Conservation (phyloP, 2,797 vertebrate genomes). For the Sebastes taczanowskii region DNA sequence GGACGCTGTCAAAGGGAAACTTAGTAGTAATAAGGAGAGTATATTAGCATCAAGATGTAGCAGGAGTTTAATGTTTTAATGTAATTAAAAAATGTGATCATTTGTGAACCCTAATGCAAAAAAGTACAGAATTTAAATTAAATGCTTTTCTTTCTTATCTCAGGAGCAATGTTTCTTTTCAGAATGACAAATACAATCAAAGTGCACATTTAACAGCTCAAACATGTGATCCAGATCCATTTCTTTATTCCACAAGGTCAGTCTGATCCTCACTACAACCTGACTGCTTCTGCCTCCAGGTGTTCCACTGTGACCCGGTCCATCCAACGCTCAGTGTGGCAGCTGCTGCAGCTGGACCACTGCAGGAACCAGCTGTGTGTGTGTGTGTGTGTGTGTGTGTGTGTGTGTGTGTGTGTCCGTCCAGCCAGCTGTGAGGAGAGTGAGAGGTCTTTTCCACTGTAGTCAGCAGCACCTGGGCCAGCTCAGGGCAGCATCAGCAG, state of each 20-base stretch:
- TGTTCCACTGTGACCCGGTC: slow-evolving; percentile 50
- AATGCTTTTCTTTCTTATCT: background rate
- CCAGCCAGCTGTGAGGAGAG: slow-evolving; percentile 58
- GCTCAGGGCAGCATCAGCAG: slow-evolving; percentile 49
- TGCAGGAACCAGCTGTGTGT: slow-evolving; percentile 49
- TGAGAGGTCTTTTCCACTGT: slow-evolving; percentile 70
- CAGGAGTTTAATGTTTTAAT: no score
- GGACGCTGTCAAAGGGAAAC: no score
- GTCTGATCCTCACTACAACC: background rate
- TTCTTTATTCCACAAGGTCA: background rate
- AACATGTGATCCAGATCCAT: background rate
- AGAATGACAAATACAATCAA: slow-evolving; percentile 1
- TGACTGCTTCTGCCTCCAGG: slow-evolving; percentile 41
- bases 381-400: slow-evolving; percentile 14
- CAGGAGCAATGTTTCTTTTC: background rate
- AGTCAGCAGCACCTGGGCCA: slow-evolving; percentile 74
- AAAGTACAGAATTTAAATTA: background rate
- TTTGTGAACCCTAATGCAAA: background rate
- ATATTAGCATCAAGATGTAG: no score
- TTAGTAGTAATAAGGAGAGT: no score
- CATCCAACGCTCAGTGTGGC: slow-evolving; percentile 14
- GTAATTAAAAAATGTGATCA: background rate
- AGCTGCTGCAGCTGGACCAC: slow-evolving; percentile 63
- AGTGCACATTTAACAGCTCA: slow-evolving; percentile 2
- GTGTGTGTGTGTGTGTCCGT: slow-evolving; percentile 39